Evolutionary conservation across 2,888 invertebrate species (phyloP).

Genomic region (Monochamus alternatus): DNA sequence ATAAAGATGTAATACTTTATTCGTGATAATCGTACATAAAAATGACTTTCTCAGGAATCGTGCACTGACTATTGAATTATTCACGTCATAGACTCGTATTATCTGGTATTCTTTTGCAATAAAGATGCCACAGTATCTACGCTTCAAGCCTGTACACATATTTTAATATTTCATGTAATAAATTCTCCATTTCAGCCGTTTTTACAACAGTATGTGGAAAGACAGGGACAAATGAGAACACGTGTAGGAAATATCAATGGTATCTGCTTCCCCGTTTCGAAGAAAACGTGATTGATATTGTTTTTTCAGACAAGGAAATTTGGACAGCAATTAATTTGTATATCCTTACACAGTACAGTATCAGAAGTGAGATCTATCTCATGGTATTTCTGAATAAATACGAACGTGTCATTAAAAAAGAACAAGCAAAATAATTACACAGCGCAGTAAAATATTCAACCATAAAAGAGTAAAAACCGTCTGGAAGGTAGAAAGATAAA

Average conservation of each 20-base stretch:
- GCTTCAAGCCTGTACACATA: slow-evolving; percentile 7
- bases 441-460: neutral
- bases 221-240: neutral
- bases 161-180: slow-evolving; percentile 20
- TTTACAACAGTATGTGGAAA: neutral
- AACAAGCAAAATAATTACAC: neutral
- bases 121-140: slow-evolving; percentile 35
- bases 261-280: too few species aligned
- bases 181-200: neutral
- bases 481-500: slow-evolving; percentile 16
- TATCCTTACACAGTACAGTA: too few species aligned
- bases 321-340: too few species aligned
- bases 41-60: slow-evolving; percentile 31
- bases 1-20: slow-evolving; percentile 26
- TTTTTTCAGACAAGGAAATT: too few species aligned
- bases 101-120: slow-evolving; percentile 37
- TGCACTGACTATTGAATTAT: slow-evolving; percentile 41
- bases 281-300: too few species aligned
- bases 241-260: slow-evolving; percentile 7
- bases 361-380: too few species aligned
- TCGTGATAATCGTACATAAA: slow-evolving; percentile 22
- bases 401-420: neutral
- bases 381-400: too few species aligned
- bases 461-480: slow-evolving; percentile 1
- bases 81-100: slow-evolving; percentile 37